Conservation (phyloP, 2,797 vertebrate species). For the Onychomys torridus region DNA sequence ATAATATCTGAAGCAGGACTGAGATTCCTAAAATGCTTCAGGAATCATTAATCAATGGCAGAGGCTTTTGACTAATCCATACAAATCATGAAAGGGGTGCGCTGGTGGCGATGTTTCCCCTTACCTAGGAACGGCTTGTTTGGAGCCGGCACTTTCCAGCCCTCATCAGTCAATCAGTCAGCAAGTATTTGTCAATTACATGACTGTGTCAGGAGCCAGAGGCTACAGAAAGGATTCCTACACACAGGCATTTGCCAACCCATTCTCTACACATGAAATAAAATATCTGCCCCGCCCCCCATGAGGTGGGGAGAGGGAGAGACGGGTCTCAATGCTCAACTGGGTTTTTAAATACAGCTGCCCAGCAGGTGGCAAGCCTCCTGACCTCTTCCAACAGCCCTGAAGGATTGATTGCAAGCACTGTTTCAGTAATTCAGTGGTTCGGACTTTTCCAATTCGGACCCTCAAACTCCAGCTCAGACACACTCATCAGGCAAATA, state of each 20-base stretch:
- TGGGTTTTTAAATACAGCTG: neutral
- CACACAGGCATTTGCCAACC: neutral
- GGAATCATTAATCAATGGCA: neutral
- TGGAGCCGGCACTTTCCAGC: constrained; percentile 6
- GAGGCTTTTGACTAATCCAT: neutral
- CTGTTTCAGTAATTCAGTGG: neutral
- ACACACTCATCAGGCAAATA: neutral
- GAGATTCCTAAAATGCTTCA: neutral
- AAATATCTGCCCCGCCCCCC: neutral
- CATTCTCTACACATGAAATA: neutral
- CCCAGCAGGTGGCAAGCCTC: constrained; percentile 34
- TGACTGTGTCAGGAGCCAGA: neutral
- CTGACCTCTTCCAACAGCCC: neutral
- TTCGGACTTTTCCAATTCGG: neutral
- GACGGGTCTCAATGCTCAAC: neutral
- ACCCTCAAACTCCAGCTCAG: neutral
- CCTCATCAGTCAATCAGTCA: neutral
- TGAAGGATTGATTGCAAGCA: neutral
- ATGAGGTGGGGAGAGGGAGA: neutral
- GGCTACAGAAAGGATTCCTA: neutral
- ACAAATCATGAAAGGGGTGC: neutral
- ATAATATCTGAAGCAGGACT: neutral
- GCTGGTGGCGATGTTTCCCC: neutral
- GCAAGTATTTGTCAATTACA: neutral
- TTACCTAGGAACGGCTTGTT: neutral